Conservation (phyloP, 1,140 invertebrate genomes). For the Drosophila sp. region DNA sequence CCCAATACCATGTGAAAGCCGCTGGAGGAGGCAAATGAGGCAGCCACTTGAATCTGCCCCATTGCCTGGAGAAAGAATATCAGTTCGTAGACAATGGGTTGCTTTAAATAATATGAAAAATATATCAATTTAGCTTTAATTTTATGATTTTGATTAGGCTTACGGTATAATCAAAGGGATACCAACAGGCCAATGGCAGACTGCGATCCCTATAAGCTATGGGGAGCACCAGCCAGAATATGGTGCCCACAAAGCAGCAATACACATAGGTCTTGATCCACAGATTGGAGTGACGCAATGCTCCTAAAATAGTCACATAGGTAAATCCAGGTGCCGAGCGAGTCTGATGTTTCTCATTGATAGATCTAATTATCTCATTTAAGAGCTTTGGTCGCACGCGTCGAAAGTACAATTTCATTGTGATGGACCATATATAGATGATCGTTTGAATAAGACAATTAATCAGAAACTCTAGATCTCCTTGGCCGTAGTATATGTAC, state of each 20-base stretch:
- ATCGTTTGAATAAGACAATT: slow-evolving; percentile 76
- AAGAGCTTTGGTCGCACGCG: slow-evolving; percentile 53
- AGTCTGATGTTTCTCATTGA: slow-evolving; percentile 59
- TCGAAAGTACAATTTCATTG: slow-evolving; percentile 76
- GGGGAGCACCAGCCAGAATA: slow-evolving; percentile 74
- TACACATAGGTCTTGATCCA: slow-evolving; percentile 74
- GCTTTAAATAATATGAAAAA: slow-evolving; percentile 28
- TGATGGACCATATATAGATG: slow-evolving; percentile 75
- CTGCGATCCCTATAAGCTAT: slow-evolving; percentile 67
- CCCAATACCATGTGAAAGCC: slow-evolving; percentile 68
- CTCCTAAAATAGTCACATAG: slow-evolving; percentile 64
- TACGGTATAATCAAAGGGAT: slow-evolving; percentile 78
- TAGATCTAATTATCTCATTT: slow-evolving; percentile 45
- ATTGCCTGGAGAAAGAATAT: slow-evolving; percentile 71
- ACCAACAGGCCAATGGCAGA: slow-evolving; percentile 78
- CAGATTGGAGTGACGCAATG: slow-evolving; percentile 49
- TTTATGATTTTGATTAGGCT: neutral
- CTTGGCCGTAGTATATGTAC: slow-evolving; percentile 62
- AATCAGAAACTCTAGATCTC: slow-evolving; percentile 74
- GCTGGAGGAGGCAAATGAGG: slow-evolving; percentile 68
- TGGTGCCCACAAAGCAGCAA: slow-evolving; percentile 70
- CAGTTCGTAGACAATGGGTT: slow-evolving; percentile 70
- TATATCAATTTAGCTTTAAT: neutral
- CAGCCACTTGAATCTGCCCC: slow-evolving; percentile 75
- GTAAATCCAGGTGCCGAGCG: slow-evolving; percentile 67